These are phyloP conservation scores for Grammomys surdaster DNA, from an alignment of 2,113 vertebrate genomes.

Conservation along the genomic window DNA sequence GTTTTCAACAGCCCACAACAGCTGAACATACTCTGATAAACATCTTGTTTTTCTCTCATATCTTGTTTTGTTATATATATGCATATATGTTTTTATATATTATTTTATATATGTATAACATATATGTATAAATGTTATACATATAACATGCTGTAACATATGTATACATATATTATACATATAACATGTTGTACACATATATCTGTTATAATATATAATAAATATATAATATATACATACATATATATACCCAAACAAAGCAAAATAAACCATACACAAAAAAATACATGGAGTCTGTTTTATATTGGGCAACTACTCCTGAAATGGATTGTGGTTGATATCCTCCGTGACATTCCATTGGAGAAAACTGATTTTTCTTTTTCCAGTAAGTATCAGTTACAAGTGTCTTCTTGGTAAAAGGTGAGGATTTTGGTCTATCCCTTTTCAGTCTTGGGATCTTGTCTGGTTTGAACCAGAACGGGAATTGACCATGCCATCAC, in stretches of 20 bases:
- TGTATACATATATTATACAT: neutral
- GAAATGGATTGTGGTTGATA: neutral
- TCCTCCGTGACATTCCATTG: neutral
- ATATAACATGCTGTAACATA: neutral
- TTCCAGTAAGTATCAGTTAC: neutral
- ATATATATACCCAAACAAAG: neutral
- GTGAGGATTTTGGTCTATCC: neutral
- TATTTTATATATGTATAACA: no score
- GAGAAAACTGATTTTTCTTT: neutral
- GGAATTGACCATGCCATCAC: neutral
- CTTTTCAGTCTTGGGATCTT: neutral
- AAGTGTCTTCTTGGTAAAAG: neutral
- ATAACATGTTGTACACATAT: no score
- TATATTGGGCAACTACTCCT: neutral
- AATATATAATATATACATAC: neutral
- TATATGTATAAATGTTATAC: neutral
- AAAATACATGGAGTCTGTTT: neutral
- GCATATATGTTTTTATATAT: neutral
- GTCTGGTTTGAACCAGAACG: neutral
- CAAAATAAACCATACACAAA: neutral
- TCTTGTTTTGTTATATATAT: neutral
- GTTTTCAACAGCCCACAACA: no score
- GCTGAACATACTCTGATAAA: no score
- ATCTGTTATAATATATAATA: neutral
- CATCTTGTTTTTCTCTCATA: no score